These are phyloP conservation scores for Phania funesta DNA, from an alignment of 2,888 invertebrate genomes.

Conservation along the genomic window DNA sequence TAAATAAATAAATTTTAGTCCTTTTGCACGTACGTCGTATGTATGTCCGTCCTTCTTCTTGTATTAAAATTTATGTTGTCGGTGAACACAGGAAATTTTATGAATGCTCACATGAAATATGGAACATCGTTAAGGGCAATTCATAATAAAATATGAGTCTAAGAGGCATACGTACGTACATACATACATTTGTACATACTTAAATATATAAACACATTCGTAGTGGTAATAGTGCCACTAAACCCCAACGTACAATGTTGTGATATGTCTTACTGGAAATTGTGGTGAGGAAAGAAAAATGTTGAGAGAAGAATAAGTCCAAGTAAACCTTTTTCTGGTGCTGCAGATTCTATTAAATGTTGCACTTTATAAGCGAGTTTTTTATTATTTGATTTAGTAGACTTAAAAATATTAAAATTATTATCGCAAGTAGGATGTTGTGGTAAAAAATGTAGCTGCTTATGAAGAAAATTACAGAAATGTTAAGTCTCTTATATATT, in stretches of 20 bases:
- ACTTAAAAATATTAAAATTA: constrained; percentile 70
- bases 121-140: constrained; percentile 80
- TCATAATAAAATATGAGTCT: constrained; percentile 78
- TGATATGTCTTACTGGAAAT: constrained; percentile 37
- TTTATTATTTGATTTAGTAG: constrained; percentile 1
- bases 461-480: constrained; percentile 30
- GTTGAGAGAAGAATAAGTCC: not conserved
- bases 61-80: constrained; percentile 68
- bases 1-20: constrained; percentile 54
- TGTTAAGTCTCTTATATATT: not conserved
- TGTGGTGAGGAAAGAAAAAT: constrained; percentile 31
- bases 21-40: constrained; percentile 42
- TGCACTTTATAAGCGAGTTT: not conserved
- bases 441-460: constrained; percentile 73
- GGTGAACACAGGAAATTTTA: constrained; percentile 74
- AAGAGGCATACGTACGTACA: not conserved
- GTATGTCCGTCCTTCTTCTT: constrained; percentile 7
- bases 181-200: not conserved
- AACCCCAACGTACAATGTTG: constrained; percentile 68
- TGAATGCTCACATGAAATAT: constrained; percentile 80
- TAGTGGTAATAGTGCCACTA: constrained; percentile 69
- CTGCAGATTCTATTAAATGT: constrained; percentile 34
- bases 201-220: not conserved
- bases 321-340: constrained; percentile 9
- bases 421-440: constrained; percentile 78